phyloP scores from a whole-genome alignment of 2,888 invertebrate species.

The Lithophane semibrunnea region DNA sequence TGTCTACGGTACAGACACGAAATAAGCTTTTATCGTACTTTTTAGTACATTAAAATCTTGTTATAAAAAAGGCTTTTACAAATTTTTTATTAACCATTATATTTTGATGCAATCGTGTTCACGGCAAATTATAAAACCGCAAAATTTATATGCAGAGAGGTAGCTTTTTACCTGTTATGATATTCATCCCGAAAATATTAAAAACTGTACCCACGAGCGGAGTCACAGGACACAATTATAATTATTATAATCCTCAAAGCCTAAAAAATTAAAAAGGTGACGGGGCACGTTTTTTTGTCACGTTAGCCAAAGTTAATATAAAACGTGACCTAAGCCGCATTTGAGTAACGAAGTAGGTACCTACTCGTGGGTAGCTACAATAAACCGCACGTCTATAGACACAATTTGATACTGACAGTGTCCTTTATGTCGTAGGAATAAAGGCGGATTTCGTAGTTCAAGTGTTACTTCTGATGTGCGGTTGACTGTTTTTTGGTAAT shows the following conservation, averaged over 20 bases:
- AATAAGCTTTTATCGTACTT: too few species aligned
- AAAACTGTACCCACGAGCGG: neutral
- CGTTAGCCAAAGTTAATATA: conserved; percentile 51
- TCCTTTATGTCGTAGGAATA: neutral
- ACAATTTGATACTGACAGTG: neutral
- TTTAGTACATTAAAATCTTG: too few species aligned
- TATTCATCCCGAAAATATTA: neutral
- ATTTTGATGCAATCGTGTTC: too few species aligned
- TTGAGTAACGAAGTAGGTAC: conserved; percentile 40
- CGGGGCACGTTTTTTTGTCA: conserved; percentile 33
- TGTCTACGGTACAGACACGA: too few species aligned
- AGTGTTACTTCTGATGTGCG: neutral
- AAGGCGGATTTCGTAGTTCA: neutral
- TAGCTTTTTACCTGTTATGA: neutral
- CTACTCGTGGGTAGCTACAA: neutral
- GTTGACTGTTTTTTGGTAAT: conserved; percentile 5
- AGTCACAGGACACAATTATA: conserved; percentile 16
- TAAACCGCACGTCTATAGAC: neutral
- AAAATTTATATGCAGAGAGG: neutral
- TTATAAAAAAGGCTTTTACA: too few species aligned
- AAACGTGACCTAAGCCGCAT: conserved; percentile 46
- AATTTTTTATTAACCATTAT: too few species aligned
- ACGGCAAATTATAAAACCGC: neutral
- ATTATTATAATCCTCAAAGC: conserved; percentile 32
- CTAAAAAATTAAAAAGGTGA: conserved; percentile 33